phyloP scores from a whole-genome alignment of 2,797 vertebrate genomes.

The Potorous gilbertii region DNA sequence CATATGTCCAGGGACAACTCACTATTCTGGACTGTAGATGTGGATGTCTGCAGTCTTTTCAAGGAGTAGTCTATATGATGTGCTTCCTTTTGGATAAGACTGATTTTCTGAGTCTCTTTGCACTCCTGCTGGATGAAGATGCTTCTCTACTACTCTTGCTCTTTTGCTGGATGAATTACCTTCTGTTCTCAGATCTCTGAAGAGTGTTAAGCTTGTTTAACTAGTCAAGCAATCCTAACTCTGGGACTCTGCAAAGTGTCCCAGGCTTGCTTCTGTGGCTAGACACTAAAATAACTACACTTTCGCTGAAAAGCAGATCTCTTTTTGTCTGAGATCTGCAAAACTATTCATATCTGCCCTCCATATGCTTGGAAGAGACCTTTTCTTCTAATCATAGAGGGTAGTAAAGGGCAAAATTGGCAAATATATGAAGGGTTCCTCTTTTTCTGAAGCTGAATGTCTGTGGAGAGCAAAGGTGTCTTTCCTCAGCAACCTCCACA shows the following conservation, averaged over 20 bases:
- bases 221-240: neutral
- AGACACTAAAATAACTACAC: neutral
- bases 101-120: neutral
- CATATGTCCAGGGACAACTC: neutral
- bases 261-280: neutral
- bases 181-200: neutral
- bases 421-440: neutral
- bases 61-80: neutral
- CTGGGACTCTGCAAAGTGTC: neutral
- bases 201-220: neutral
- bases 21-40: neutral
- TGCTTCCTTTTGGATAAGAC: neutral
- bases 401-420: neutral
- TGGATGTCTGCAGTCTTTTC: neutral
- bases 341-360: neutral
- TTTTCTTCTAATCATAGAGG: neutral
- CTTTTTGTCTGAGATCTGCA: neutral
- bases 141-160: neutral
- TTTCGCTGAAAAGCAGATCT: neutral
- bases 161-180: neutral
- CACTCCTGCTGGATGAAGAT: neutral
- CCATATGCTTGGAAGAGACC: neutral
- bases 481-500: neutral
- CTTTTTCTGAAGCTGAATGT: neutral
- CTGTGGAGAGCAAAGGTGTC: neutral